Conservation (phyloP, 2,797 vertebrate species). For the Sebastiscus albofasciatus region DNA sequence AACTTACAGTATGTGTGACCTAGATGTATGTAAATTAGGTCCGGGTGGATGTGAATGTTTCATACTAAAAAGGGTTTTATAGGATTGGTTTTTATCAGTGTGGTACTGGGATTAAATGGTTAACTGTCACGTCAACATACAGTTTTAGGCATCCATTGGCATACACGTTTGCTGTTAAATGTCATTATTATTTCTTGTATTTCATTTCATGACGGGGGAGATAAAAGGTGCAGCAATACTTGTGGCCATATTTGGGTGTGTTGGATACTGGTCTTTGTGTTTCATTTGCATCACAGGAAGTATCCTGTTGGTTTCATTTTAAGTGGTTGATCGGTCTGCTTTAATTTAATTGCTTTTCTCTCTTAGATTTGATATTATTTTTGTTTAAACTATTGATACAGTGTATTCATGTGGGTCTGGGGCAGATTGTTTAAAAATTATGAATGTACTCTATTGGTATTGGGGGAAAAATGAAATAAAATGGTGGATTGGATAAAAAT, state of each 20-base stretch:
- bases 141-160: constrained; percentile 30
- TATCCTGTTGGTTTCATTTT: constrained; percentile 31
- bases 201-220: constrained; percentile 28
- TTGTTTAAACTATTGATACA: constrained; percentile 60
- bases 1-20: constrained; percentile 37
- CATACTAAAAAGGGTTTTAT: constrained; percentile 69
- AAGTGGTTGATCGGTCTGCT: constrained; percentile 36
- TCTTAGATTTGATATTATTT: constrained; percentile 44
- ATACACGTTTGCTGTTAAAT: constrained; percentile 29
- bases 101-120: constrained; percentile 29
- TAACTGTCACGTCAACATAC: constrained; percentile 23
- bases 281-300: constrained; percentile 40
- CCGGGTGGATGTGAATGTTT: constrained; percentile 70
- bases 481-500: constrained; percentile 70
- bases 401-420: constrained; percentile 59
- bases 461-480: constrained; percentile 75
- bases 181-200: constrained; percentile 11
- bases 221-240: constrained; percentile 49
- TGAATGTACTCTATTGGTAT: constrained; percentile 73
- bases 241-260: constrained; percentile 44
- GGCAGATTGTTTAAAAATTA: constrained; percentile 50
- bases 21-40: constrained; percentile 46
- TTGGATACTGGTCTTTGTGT: constrained; percentile 24
- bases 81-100: constrained; percentile 54
- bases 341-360: constrained; percentile 46